Evolutionary conservation across 2,113 vertebrate genomes (phyloP).

Genomic region (Hyla sarda): DNA sequence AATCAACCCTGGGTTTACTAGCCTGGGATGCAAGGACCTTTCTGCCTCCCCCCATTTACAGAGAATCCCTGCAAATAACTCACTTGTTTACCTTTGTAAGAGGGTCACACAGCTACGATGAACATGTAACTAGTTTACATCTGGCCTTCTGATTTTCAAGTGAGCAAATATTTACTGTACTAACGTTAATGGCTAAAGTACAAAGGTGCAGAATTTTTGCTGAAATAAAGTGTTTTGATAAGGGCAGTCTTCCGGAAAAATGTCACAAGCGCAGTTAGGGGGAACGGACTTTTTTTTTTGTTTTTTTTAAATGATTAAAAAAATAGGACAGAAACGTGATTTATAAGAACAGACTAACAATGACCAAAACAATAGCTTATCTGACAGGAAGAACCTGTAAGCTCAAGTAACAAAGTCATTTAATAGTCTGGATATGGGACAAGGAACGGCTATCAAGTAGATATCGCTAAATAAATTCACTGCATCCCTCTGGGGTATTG

Average conservation of each 20-base stretch:
- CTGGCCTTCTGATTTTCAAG: not conserved
- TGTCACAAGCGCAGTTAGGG: not conserved
- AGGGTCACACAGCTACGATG: not conserved
- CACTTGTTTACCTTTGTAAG: not conserved
- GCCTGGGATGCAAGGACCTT: not conserved
- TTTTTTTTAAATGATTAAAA: not conserved
- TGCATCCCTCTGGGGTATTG: no score
- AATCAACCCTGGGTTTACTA: not conserved
- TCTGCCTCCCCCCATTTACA: no score
- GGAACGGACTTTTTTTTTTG: not conserved
- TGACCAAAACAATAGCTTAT: no score
- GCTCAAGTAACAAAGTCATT: no score
- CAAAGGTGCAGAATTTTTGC: not conserved
- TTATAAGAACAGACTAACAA: no score
- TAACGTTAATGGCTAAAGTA: slow-evolving; percentile 2
- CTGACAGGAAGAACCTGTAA: no score
- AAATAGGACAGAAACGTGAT: not conserved
- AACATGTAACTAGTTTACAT: not conserved
- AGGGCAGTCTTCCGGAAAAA: not conserved
- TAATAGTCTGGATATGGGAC: no score
- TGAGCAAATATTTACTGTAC: slow-evolving; percentile 5
- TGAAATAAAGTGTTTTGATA: not conserved
- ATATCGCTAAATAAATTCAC: no score
- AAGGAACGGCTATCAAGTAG: no score
- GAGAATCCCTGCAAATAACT: not conserved